A percentile compares a stretch with the other conserved stretches of the same genome.
Conservation (phyloP, 2,888 invertebrate species). For the Protodeltote pygarga region DNA sequence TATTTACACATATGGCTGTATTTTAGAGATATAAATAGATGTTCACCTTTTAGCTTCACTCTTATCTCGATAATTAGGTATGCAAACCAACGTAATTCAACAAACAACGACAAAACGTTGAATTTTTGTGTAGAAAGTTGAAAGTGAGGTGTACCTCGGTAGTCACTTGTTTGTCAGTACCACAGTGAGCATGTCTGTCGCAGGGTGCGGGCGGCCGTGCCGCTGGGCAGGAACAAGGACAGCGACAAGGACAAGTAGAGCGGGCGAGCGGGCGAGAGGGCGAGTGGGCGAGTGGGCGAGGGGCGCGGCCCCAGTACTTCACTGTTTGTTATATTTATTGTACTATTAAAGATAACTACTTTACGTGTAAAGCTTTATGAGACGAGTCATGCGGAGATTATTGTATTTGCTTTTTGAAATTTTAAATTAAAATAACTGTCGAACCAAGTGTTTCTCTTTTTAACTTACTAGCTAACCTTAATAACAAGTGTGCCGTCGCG, state of each 20-base stretch:
- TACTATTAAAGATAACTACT: constrained; percentile 81
- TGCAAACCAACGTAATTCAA: too few relatives aligned
- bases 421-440: constrained; percentile 86
- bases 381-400: constrained; percentile 85
- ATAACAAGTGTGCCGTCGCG: too few relatives aligned
- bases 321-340: constrained; percentile 85
- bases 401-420: constrained; percentile 87
- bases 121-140: too few relatives aligned
- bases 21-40: too few relatives aligned
- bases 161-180: too few relatives aligned
- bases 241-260: constrained; percentile 95
- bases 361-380: constrained; percentile 86
- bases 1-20: too few relatives aligned
- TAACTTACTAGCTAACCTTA: too few relatives aligned
- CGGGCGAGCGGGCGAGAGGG: constrained; percentile 69
- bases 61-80: too few relatives aligned
- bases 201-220: constrained; percentile 95
- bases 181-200: constrained; percentile 56
- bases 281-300: constrained; percentile 71
- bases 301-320: constrained; percentile 71
- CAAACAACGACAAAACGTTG: too few relatives aligned
- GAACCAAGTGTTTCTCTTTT: constrained; percentile 69
- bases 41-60: too few relatives aligned
- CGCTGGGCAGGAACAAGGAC: constrained; percentile 95
- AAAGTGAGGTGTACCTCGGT: too few relatives aligned